Percentiles rank a stretch among this genome's conserved stretches.
phyloP scores from a whole-genome alignment of 2,888 invertebrate genomes.

The Sarcophaga carnaria region DNA sequence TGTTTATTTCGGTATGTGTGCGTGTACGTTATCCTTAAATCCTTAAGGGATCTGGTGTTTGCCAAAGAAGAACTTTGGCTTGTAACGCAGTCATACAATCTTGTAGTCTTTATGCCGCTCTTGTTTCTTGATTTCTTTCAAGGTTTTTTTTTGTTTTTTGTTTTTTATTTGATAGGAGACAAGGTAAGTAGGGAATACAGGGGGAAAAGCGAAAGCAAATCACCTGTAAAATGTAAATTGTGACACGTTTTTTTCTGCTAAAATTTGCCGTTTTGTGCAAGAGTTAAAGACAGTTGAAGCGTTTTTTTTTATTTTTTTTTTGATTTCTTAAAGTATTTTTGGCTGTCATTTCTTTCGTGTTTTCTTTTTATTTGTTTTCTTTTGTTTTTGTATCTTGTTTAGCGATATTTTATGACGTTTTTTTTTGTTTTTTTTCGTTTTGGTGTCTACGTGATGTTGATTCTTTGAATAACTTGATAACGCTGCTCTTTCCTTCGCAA shows the following conservation, averaged over 20 bases:
- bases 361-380: background rate
- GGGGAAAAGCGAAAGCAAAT: conserved; percentile 58
- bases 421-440: conserved; percentile 5
- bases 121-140: background rate
- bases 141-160: conserved; percentile 35
- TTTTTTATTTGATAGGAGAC: conserved; percentile 32
- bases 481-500: conserved; percentile 31
- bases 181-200: no score
- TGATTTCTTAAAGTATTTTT: background rate
- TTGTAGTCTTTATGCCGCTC: background rate
- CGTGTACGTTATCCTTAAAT: background rate
- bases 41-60: background rate
- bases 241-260: conserved; percentile 64
- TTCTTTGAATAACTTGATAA: conserved; percentile 63
- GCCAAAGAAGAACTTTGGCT: background rate
- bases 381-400: background rate
- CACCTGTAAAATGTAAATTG: conserved; percentile 71
- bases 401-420: conserved; percentile 56
- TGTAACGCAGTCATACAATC: background rate
- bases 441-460: conserved; percentile 63
- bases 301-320: conserved; percentile 19
- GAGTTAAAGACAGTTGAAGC: background rate
- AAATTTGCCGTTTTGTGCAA: conserved; percentile 23
- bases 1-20: background rate
- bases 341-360: conserved; percentile 26